Conservation (phyloP, 2,888 invertebrate species). For the Andrena camellia region DNA sequence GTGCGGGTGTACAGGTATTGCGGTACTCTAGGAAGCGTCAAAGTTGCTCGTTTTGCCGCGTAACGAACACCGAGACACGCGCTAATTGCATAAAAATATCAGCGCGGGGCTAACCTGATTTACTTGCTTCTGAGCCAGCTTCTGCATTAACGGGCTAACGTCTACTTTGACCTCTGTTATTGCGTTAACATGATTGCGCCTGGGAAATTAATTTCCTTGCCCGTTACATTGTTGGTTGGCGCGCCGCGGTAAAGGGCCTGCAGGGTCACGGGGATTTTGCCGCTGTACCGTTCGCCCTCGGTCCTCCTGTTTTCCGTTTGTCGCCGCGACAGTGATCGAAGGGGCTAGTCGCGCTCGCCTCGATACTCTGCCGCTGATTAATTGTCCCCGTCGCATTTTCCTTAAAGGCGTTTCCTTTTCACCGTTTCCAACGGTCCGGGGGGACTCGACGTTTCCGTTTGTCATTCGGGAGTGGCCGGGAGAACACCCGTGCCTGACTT, state of each 20-base stretch:
- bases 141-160: conserved; percentile 46
- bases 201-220: conserved; percentile 49
- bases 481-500: too few species aligned
- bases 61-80: conserved; percentile 27
- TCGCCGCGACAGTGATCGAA: not conserved
- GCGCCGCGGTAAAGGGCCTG: not conserved
- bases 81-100: conserved; percentile 51
- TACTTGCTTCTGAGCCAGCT: conserved; percentile 39
- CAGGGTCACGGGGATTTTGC: not conserved
- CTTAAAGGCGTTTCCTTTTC: too few species aligned
- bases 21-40: not conserved
- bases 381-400: not conserved
- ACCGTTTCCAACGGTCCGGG: too few species aligned
- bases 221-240: conserved; percentile 32
- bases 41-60: conserved; percentile 4
- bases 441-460: too few species aligned
- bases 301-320: not conserved
- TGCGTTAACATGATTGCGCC: conserved; percentile 49
- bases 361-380: not conserved
- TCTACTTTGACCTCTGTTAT: conserved; percentile 41
- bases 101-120: conserved; percentile 45
- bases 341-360: not conserved
- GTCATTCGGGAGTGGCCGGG: too few species aligned
- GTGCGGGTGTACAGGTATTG: too few species aligned
- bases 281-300: not conserved